A percentile compares a stretch with the other conserved stretches of the same genome.
These are phyloP conservation scores for Gnathonemus echidnorhynchus DNA, from an alignment of 2,113 vertebrate species.

Conservation along the genomic window DNA sequence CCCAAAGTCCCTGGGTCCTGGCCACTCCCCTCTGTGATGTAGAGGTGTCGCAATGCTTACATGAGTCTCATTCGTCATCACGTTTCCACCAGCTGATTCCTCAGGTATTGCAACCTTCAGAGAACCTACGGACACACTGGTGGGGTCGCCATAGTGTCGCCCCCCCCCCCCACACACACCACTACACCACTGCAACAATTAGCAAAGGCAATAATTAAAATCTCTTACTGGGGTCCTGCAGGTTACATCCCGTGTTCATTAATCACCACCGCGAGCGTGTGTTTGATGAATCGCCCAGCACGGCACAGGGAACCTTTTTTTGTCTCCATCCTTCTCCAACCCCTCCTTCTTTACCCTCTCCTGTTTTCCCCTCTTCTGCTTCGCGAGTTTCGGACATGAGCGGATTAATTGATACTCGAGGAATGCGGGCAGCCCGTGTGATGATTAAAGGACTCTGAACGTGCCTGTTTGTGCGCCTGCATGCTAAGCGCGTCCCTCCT, in stretches of 20 bases:
- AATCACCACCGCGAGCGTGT: not conserved
- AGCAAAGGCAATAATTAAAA: conserved; percentile 19
- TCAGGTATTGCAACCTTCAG: not conserved
- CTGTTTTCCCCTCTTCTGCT: not conserved
- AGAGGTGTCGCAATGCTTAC: not conserved
- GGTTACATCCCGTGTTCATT: conserved; percentile 20
- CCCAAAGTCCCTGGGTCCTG: not conserved
- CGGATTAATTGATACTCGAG: conserved; percentile 22
- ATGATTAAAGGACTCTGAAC: not conserved
- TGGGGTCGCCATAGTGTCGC: not conserved
- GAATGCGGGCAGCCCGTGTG: not conserved
- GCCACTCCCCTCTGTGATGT: not conserved
- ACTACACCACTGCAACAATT: not conserved
- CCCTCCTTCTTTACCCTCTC: not conserved
- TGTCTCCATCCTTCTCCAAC: not conserved
- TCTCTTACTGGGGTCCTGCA: conserved; percentile 2
- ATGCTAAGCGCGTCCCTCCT: not conserved
- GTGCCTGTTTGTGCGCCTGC: not conserved
- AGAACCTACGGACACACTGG: not conserved
- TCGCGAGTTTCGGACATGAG: not conserved
- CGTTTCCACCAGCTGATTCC: not conserved
- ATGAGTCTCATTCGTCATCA: not conserved
- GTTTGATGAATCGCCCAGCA: conserved; percentile 17
- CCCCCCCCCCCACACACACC: not conserved
- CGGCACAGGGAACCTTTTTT: not conserved